Evolutionary conservation across 2,797 vertebrate genomes (phyloP).

Genomic region (Selene dorsalis): DNA sequence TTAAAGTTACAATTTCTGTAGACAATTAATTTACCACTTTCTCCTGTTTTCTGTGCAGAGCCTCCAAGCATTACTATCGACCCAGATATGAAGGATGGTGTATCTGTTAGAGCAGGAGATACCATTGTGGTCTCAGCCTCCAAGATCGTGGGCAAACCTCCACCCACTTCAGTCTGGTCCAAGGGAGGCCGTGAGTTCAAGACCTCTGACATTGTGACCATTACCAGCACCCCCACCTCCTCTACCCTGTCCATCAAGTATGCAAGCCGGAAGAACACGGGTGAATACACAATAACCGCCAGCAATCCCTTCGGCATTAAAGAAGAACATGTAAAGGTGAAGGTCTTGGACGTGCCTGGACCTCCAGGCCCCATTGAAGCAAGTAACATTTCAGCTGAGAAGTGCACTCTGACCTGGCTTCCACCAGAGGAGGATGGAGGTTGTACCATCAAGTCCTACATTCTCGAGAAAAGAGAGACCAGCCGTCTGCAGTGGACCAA

Average conservation of each 20-base stretch:
- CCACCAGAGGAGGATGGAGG: slow-evolving; percentile 98
- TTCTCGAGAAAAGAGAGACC: slow-evolving; percentile 98
- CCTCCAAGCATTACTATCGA: slow-evolving; percentile 95
- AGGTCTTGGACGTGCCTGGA: slow-evolving; percentile 95
- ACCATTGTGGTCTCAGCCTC: slow-evolving; percentile 93
- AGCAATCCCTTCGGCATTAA: slow-evolving; percentile 98
- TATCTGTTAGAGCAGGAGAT: slow-evolving; percentile 94
- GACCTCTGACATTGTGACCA: slow-evolving; percentile 90
- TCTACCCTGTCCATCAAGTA: slow-evolving; percentile 95
- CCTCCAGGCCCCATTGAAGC: slow-evolving; percentile 95
- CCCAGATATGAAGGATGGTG: slow-evolving; percentile 94
- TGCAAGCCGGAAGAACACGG: slow-evolving; percentile 95
- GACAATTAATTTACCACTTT: slow-evolving; percentile 2
- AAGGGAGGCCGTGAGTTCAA: slow-evolving; percentile 96
- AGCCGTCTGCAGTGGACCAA: slow-evolving; percentile 98
- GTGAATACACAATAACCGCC: slow-evolving; percentile 96
- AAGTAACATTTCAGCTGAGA: slow-evolving; percentile 96
- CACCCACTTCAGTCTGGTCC: slow-evolving; percentile 94
- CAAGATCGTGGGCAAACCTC: slow-evolving; percentile 96
- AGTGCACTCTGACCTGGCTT: slow-evolving; percentile 96
- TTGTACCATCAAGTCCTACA: slow-evolving; percentile 92
- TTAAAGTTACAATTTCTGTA: background rate
- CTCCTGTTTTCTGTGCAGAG: slow-evolving; percentile 84
- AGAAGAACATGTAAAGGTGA: slow-evolving; percentile 94
- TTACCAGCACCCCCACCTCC: slow-evolving; percentile 91